A percentile compares a stretch with the other conserved stretches of the same genome.
Conservation (phyloP, 2,113 vertebrate species). For the Herpetotheres cachinnans region DNA sequence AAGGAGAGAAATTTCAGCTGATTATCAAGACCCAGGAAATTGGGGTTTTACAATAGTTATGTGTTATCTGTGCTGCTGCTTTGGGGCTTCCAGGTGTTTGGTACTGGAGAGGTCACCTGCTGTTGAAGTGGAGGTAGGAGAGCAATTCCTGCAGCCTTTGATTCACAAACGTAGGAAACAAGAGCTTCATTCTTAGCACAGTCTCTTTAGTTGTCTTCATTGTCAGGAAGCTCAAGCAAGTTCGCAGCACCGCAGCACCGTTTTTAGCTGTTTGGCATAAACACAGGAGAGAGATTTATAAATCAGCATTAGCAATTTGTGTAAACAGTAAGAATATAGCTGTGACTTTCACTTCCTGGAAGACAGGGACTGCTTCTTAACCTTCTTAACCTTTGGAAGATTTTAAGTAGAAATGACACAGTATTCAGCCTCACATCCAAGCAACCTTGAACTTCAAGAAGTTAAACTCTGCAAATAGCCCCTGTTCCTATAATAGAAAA, state of each 20-base stretch:
- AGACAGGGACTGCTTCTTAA: background rate
- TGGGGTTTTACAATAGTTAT: background rate
- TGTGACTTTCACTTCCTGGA: background rate
- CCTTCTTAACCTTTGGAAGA: background rate
- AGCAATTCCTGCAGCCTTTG: background rate
- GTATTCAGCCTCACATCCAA: background rate
- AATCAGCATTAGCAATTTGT: background rate
- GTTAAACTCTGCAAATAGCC: background rate
- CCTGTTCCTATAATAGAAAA: background rate
- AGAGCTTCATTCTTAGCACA: background rate
- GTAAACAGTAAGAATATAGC: background rate
- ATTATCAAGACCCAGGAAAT: background rate
- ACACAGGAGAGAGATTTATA: background rate
- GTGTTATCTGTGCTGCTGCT: background rate
- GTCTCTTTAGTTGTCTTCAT: background rate
- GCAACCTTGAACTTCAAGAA: background rate
- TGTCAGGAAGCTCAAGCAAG: background rate
- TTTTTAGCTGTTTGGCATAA: background rate
- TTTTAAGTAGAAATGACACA: background rate
- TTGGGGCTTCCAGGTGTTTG: background rate
- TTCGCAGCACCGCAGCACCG: background rate
- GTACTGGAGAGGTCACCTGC: background rate
- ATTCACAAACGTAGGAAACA: background rate
- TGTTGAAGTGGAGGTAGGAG: background rate
- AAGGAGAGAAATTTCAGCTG: background rate